These are phyloP conservation scores for Drosophila nr. perissopoda DNA, from an alignment of 2,888 invertebrate genomes.

Conservation along the genomic window DNA sequence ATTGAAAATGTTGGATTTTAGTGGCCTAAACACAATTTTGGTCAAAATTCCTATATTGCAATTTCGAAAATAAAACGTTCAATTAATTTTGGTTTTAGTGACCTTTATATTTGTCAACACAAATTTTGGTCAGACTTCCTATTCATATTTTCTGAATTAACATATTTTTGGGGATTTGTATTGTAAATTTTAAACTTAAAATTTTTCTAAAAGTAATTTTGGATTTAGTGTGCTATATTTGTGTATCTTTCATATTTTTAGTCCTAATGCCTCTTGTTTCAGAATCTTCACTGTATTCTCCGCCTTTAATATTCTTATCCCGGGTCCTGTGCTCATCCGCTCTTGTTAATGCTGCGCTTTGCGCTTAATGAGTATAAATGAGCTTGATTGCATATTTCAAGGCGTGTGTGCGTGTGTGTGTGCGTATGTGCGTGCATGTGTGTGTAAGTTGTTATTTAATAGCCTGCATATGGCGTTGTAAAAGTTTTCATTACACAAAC, in stretches of 20 bases:
- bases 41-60: neutral
- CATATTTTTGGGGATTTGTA: neutral
- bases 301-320: neutral
- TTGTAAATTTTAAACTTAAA: neutral
- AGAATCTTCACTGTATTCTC: neutral
- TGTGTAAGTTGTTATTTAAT: conserved; percentile 73
- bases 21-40: neutral
- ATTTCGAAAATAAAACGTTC: neutral
- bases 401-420: conserved; percentile 35
- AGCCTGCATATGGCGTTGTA: conserved; percentile 81
- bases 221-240: neutral
- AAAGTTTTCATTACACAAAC: conserved; percentile 81
- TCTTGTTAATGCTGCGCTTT: conserved; percentile 43
- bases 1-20: neutral
- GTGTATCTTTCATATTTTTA: neutral
- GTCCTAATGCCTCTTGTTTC: neutral
- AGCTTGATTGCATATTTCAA: conserved; percentile 80
- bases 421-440: conserved; percentile 28
- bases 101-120: no score
- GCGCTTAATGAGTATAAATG: conserved; percentile 80
- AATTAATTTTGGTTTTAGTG: neutral
- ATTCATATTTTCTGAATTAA: neutral
- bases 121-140: neutral
- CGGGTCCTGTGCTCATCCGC: conserved; percentile 19
- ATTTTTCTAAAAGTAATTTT: neutral